These are phyloP conservation scores for Thymelicus lineola DNA, from an alignment of 2,888 invertebrate species.

Conservation along the genomic window DNA sequence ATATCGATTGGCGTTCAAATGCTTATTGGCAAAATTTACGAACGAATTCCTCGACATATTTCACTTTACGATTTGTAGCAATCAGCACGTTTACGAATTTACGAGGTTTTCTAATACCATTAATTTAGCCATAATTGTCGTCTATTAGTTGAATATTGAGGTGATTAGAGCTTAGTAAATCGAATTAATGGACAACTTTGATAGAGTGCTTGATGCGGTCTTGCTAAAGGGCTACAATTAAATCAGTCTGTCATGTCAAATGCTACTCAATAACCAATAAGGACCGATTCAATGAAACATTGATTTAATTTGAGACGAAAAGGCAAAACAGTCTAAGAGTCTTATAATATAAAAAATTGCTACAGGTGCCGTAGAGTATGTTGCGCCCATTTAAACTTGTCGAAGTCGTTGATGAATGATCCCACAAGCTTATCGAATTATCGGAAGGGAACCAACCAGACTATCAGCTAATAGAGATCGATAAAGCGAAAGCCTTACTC, in stretches of 20 bases:
- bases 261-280: background rate
- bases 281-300: background rate
- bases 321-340: no score
- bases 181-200: conserved; percentile 12
- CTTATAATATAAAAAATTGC: background rate
- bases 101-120: conserved; percentile 25
- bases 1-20: conserved; percentile 30
- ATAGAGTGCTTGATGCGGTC: background rate
- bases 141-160: conserved; percentile 20
- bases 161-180: conserved; percentile 9
- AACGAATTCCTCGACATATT: conserved; percentile 5
- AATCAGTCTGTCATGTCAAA: background rate
- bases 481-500: conserved; percentile 16
- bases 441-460: no score
- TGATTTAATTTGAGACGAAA: background rate
- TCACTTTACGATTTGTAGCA: conserved; percentile 26
- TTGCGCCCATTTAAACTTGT: conserved; percentile 49
- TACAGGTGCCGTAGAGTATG: conserved; percentile 43
- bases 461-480: conserved; percentile 32
- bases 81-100: conserved; percentile 28
- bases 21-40: conserved; percentile 31
- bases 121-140: conserved; percentile 15
- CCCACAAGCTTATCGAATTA: conserved; percentile 41
- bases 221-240: background rate
- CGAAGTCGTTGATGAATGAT: conserved; percentile 46